phyloP scores from a whole-genome alignment of 2,888 invertebrate species.

The Orthonevra nobilis region DNA sequence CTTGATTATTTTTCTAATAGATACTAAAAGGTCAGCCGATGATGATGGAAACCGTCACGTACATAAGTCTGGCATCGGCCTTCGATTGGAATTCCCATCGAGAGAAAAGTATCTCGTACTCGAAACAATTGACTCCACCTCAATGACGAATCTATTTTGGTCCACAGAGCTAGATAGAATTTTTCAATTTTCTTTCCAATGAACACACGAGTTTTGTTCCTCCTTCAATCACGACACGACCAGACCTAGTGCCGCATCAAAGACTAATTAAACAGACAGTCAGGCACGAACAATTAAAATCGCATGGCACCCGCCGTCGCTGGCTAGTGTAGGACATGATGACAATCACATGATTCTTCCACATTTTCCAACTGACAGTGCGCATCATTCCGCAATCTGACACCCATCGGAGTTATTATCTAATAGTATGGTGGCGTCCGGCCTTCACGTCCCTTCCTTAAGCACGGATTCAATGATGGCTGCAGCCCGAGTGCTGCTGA shows the following conservation, averaged over 20 bases:
- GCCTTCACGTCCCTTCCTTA: background rate
- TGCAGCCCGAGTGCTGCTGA: too few species aligned
- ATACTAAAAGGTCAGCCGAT: too few species aligned
- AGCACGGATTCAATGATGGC: too few species aligned
- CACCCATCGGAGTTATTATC: background rate
- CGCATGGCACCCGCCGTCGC: too few species aligned
- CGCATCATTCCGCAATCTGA: slow-evolving; percentile 7
- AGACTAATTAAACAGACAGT: slow-evolving; percentile 10
- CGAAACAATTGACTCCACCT: background rate
- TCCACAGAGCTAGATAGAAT: background rate
- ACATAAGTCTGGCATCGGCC: background rate
- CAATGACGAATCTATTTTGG: slow-evolving; percentile 12
- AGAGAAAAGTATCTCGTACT: too few species aligned
- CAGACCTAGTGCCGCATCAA: background rate
- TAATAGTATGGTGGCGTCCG: background rate
- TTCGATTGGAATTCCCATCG: background rate
- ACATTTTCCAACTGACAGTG: background rate
- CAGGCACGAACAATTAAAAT: slow-evolving; percentile 12
- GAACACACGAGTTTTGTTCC: slow-evolving; percentile 1
- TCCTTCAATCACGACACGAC: background rate
- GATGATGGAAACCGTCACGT: too few species aligned
- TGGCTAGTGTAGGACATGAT: too few species aligned
- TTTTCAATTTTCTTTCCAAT: slow-evolving; percentile 9
- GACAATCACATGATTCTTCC: slow-evolving; percentile 6
- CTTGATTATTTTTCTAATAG: too few species aligned